Evolutionary conservation across 2,113 vertebrate genomes (phyloP).

Genomic region (Cichladusa arquata): DNA sequence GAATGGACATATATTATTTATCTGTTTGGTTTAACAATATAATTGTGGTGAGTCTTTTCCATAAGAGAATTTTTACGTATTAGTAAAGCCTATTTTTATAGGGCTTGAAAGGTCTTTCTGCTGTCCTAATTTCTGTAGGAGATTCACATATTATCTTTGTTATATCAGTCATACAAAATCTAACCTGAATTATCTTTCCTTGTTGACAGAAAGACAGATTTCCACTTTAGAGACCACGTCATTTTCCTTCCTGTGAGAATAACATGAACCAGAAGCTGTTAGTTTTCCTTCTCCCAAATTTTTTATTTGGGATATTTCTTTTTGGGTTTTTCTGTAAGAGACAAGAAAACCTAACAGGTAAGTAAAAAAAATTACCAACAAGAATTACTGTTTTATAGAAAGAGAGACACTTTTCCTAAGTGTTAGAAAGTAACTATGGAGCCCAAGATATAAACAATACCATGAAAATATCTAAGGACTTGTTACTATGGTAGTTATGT

Average conservation of each 20-base stretch:
- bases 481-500: background rate
- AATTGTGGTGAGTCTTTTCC: background rate
- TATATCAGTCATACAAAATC: background rate
- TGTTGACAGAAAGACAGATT: slow-evolving; percentile 15
- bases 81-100: background rate
- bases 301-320: slow-evolving; percentile 41
- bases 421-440: background rate
- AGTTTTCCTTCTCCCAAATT: slow-evolving; percentile 42
- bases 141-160: background rate
- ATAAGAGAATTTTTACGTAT: background rate
- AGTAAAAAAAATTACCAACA: slow-evolving; percentile 13
- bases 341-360: background rate
- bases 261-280: slow-evolving; percentile 52
- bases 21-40: background rate
- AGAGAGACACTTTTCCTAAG: background rate
- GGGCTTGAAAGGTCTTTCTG: background rate
- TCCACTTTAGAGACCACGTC: background rate
- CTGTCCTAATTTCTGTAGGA: background rate
- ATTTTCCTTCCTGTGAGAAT: background rate
- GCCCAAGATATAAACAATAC: background rate
- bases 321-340: background rate
- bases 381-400: background rate
- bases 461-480: background rate
- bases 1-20: background rate
- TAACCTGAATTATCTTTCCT: slow-evolving; percentile 18